Percentiles rank a stretch among this genome's conserved stretches.
Evolutionary conservation across 2,113 vertebrate species (phyloP).

Genomic region (Tyrannus savana): DNA sequence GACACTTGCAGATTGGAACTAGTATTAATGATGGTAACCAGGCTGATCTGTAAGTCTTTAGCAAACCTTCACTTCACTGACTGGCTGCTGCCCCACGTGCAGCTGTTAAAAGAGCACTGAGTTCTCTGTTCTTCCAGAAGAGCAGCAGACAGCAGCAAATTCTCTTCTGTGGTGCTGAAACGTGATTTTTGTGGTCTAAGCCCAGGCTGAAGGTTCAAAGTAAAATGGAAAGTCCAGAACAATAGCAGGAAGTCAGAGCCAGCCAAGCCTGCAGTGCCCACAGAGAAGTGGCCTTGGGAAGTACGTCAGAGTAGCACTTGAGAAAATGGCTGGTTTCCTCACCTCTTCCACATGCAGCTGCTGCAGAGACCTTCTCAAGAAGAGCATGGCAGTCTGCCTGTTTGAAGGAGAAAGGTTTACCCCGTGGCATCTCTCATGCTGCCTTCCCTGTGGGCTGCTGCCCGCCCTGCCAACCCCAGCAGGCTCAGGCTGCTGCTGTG

Average conservation of each 20-base stretch:
- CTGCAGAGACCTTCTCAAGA: not conserved
- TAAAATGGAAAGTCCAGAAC: not conserved
- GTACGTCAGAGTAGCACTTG: not conserved
- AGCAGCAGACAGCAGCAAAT: not conserved
- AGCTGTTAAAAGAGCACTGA: not conserved
- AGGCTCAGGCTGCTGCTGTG: not conserved
- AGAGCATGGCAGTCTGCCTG: not conserved
- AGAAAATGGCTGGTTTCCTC: not conserved
- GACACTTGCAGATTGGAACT: not conserved
- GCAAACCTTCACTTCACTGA: not conserved
- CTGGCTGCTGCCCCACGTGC: not conserved
- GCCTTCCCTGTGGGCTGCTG: not conserved
- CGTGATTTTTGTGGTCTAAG: not conserved
- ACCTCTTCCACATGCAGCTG: not conserved
- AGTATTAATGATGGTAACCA: not conserved
- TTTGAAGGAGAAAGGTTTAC: not conserved
- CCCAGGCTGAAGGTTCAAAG: not conserved
- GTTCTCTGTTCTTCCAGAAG: not conserved
- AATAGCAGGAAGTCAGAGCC: not conserved
- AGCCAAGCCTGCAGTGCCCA: not conserved
- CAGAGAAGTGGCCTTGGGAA: not conserved
- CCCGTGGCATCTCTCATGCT: not conserved
- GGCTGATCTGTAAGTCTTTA: not conserved
- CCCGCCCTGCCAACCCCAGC: not conserved
- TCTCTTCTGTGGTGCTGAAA: not conserved